Evolutionary conservation across 2,888 invertebrate species (phyloP), one percentile per base, ranked within the genome.

Genomic region (Camponotus fellah): DNA sequence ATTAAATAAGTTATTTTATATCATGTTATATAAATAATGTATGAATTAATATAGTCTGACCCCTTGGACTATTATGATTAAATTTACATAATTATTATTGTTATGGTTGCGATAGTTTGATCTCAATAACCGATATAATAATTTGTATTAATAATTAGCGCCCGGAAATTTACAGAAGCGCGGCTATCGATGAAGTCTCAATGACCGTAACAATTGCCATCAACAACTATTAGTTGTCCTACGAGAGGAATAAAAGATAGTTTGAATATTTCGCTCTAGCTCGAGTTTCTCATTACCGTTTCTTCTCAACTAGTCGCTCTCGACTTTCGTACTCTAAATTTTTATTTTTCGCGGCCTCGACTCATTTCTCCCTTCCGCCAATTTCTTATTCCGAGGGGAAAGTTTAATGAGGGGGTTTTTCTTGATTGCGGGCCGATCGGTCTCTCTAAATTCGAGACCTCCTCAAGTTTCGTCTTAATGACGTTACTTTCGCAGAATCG

Each of bases 181-280:
- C 21, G n/a, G 40, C 56, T 77, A 21, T 68, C 53, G 37, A 37
- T 37, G 9, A 3, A 1, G 0, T 46, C 21, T 56, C 69, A 12
- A 26, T 77, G 76, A 40, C 40, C 68, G 8, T 26, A 65, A 37
- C 17, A n/a, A 77, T 17, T 37, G n/a, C 10, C 37, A 26, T 26
- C 26, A 53, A 2, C 37, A 40, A 40, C 2, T 56, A 8, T 21
- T 66, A 12, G 6, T 77, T 53, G 40, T 21, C 17, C 32, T 14
- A 12, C 26, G 46, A 46, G 34, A 21, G 6, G 72, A 43, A 60
- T 82, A 80, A 87, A 88, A 88, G 89, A 89, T 91, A 86, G 86
- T 88, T 90, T 84, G 88, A 90, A 91, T 26, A 26, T 91, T 86
- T 89, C 72, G 68, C 71, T 77, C 21, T 71, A 66, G 81, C 17